Percentiles rank a stretch among this genome's conserved stretches.
phyloP scores from a whole-genome alignment of 2,113 vertebrate genomes.

The Erinaceus europaeus region DNA sequence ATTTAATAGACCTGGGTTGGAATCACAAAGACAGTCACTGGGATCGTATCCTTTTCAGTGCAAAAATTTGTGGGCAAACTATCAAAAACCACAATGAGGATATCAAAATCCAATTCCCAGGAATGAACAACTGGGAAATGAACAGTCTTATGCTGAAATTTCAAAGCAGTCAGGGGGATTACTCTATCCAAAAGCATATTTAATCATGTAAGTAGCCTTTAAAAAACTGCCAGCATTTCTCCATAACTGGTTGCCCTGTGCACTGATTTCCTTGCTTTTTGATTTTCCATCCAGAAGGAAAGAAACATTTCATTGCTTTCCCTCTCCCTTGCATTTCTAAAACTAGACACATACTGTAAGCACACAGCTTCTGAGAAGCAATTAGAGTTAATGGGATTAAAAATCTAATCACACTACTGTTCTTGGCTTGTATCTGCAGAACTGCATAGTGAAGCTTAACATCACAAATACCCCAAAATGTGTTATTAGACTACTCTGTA shows the following conservation, averaged over 20 bases:
- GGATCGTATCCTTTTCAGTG: constrained; percentile 10
- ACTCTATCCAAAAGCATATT: background rate
- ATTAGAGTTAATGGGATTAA: constrained; percentile 72
- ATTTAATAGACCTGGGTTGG: constrained; percentile 52
- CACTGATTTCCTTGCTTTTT: background rate
- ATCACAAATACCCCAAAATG: constrained; percentile 53
- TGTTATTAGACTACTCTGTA: constrained; percentile 33
- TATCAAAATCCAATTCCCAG: constrained; percentile 5
- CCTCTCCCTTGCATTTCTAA: constrained; percentile 35
- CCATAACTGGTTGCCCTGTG: background rate
- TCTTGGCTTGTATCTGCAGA: constrained; percentile 55
- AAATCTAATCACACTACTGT: constrained; percentile 62
- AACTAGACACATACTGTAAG: constrained; percentile 60
- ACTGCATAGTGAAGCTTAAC: background rate
- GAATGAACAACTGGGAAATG: background rate
- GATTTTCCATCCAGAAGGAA: constrained; percentile 2
- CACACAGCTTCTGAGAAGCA: constrained; percentile 66
- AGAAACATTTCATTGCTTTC: constrained; percentile 44
- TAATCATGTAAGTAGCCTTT: background rate
- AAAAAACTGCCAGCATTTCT: background rate
- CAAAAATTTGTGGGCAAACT: constrained; percentile 25
- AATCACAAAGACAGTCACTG: constrained; percentile 16
- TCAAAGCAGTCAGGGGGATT: background rate
- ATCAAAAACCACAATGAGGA: constrained; percentile 21
- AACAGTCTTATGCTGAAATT: background rate